These are phyloP conservation scores for Buathra laborator DNA, from an alignment of 2,888 invertebrate genomes.

Conservation along the genomic window DNA sequence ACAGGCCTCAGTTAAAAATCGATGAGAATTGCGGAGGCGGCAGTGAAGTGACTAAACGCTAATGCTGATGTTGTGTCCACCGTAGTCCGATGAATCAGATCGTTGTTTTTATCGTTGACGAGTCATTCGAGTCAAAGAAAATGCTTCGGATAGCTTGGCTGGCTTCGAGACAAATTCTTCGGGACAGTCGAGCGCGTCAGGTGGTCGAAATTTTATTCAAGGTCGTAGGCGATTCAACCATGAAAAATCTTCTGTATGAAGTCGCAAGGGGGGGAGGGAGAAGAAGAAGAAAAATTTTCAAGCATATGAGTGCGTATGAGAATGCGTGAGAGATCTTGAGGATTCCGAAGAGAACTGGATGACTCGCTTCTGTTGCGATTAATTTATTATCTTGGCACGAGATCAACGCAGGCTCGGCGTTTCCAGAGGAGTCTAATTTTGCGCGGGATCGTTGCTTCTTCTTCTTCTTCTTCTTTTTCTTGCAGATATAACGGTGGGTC, in stretches of 20 bases:
- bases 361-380: conserved; percentile 29
- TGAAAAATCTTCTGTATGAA: conserved; percentile 20
- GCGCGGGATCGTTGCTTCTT: conserved; percentile 41
- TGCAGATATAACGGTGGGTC: conserved; percentile 56
- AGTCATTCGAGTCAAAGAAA: conserved; percentile 51
- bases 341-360: conserved; percentile 18
- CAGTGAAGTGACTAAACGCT: conserved; percentile 47
- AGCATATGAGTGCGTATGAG: background rate
- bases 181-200: conserved; percentile 49
- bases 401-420: conserved; percentile 44
- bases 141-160: conserved; percentile 52
- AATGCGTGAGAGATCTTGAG: conserved; percentile 6
- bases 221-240: conserved; percentile 53
- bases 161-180: conserved; percentile 53
- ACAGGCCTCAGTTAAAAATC: conserved; percentile 11
- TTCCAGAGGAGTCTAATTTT: conserved; percentile 55
- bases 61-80: conserved; percentile 22
- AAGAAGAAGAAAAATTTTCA: conserved; percentile 25
- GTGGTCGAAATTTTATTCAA: conserved; percentile 66
- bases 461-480: conserved; percentile 12
- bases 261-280: conserved; percentile 7
- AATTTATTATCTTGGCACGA: conserved; percentile 55
- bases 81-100: conserved; percentile 66
- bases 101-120: conserved; percentile 66
- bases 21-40: conserved; percentile 37